Evolutionary conservation across 2,797 vertebrate genomes (phyloP).

Genomic region (Triplophysa yarkandensis): DNA sequence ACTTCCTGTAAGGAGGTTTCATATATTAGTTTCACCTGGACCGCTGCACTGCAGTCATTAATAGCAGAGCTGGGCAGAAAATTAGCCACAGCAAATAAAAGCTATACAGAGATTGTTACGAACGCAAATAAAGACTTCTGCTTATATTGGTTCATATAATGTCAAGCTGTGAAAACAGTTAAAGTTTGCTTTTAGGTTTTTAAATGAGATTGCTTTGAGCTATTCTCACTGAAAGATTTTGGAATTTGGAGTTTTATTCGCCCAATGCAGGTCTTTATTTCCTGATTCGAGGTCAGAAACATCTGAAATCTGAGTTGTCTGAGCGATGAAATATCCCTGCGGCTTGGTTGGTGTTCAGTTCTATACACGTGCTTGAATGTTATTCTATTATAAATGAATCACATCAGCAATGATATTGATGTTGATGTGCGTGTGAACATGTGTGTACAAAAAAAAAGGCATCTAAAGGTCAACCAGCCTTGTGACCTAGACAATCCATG

Average conservation of each 20-base stretch:
- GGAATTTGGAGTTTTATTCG: too few relatives aligned
- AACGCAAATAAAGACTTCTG: neutral
- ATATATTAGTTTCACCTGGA: conserved; percentile 22
- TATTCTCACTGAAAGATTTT: too few relatives aligned
- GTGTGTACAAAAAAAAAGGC: neutral
- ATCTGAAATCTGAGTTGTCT: neutral
- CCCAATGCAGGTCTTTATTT: too few relatives aligned
- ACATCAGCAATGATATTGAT: neutral
- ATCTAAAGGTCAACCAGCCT: conserved; percentile 31
- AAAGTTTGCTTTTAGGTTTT: too few relatives aligned
- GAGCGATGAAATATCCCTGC: neutral
- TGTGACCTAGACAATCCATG: conserved; percentile 60
- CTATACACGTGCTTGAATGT: neutral
- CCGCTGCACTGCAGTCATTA: conserved; percentile 13
- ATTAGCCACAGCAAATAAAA: neutral
- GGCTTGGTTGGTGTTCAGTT: neutral
- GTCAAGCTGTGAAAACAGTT: too few relatives aligned
- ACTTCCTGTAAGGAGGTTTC: conserved; percentile 35
- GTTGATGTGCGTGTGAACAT: neutral
- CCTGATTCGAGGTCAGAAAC: too few relatives aligned
- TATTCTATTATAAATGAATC: neutral
- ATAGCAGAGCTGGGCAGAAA: neutral
- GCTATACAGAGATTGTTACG: neutral
- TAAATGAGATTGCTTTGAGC: too few relatives aligned
- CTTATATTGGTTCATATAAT: too few relatives aligned